Evolutionary conservation across 2,113 vertebrate genomes (phyloP), one percentile per base, ranked within the genome.

Genomic region (Chascanopsetta lugubris): DNA sequence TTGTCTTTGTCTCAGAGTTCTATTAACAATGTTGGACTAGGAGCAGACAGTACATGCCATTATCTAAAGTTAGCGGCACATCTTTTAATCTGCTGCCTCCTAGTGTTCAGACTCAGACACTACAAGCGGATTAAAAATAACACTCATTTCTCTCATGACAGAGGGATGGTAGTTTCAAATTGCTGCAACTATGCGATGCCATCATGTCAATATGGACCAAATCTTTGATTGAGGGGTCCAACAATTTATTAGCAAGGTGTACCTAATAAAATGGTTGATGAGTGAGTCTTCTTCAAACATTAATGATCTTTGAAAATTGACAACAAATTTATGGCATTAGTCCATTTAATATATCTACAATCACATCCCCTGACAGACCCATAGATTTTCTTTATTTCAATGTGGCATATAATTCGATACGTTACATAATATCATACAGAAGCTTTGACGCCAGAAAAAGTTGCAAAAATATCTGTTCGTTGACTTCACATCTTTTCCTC

Each of bases 361-460:
- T 80, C 76, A 87, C 56, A 47, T 70, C 68, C 73, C 82, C 71
- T 72, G 72, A 87, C 72, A 83, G 76, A 82, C 63, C 17, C 30
- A 86, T 86, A 85, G 62, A 85, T 81, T 80, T 84, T 84, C 69
- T 81, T 89, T 90, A n/a, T 42, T 85, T 85, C 69, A 76, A 80
- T 46, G 84, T 84, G 72, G 80, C 79, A 87, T 84, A 85, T 90
- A 90, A 79, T 86, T 79, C 38, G 83, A 87, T 92, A 89, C 91
- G 82, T 89, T 91, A 91, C 87, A 89, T 75, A 82, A 65, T 87
- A 88, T 89, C 71, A 82, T 86, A 89, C 88, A 89, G 81, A 87
- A 88, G 85, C 87, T 77, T 50, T n/a, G 71, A 86, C 74, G 83
- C 81, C 77, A 83, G 73, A 88, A 85, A 85, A 84, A 69, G 77